Conservation (phyloP, 1,140 invertebrate species). For the Apis mellifera region DNA sequence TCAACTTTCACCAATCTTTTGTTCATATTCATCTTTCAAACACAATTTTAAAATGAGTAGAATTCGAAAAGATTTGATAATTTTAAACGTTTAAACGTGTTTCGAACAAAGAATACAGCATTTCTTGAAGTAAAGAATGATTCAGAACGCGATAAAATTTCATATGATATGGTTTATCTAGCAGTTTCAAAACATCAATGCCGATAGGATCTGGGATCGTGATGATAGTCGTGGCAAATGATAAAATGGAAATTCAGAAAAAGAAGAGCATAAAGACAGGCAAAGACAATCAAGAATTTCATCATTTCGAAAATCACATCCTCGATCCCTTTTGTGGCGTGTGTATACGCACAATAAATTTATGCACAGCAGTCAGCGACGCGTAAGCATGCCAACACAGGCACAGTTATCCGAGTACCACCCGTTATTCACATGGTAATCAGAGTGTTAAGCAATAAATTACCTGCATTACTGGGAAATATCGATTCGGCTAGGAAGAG, state of each 20-base stretch:
- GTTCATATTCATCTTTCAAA: too few relatives aligned
- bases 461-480: conserved; percentile 63
- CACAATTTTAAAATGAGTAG: not conserved
- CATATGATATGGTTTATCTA: conserved; percentile 32
- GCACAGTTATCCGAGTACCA: conserved; percentile 60
- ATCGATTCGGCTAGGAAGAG: conserved; percentile 56
- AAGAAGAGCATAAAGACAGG: not conserved
- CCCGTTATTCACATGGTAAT: conserved; percentile 65
- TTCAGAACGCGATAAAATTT: conserved; percentile 30
- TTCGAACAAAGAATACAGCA: conserved; percentile 8
- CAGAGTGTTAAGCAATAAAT: conserved; percentile 66
- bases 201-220: conserved; percentile 20
- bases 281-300: conserved; percentile 12
- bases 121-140: not conserved
- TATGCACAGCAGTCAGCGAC: conserved; percentile 10
- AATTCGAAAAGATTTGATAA: not conserved
- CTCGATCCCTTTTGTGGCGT: not conserved
- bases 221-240: not conserved
- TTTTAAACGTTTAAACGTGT: not conserved
- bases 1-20: too few relatives aligned
- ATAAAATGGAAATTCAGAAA: not conserved
- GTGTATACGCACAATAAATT: conserved; percentile 18
- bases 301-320: conserved; percentile 18
- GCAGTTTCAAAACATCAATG: conserved; percentile 3
- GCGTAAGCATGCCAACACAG: conserved; percentile 27